Evolutionary conservation across 92 coral and sea anemone species (phyloP).

Genomic region (Isaurus tuberculatus): DNA sequence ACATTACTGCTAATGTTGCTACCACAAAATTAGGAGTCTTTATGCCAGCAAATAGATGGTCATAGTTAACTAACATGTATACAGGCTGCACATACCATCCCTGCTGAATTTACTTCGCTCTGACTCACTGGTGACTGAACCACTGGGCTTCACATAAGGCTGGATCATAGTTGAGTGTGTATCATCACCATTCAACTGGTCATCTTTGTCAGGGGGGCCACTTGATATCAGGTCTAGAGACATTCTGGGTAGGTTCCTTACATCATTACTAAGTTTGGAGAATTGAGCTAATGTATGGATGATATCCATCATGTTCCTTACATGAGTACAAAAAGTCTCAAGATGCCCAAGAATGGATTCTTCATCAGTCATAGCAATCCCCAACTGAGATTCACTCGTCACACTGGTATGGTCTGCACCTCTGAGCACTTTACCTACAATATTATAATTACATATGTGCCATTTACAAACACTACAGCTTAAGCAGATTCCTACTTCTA

Average conservation of each 20-base stretch:
- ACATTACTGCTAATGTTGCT: no score
- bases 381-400: slow-evolving; percentile 82
- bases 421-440: slow-evolving; percentile 54
- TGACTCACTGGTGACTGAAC: slow-evolving; percentile 68
- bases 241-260: slow-evolving; percentile 79
- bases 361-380: slow-evolving; percentile 93
- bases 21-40: no score
- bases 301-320: slow-evolving; percentile 96
- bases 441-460: no score
- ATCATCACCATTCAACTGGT: slow-evolving; percentile 53
- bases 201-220: slow-evolving; percentile 66
- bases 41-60: no score
- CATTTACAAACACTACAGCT: not conserved
- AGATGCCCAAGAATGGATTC: slow-evolving; percentile 86
- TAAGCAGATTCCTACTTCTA: not conserved
- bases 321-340: slow-evolving; percentile 87
- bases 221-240: slow-evolving; percentile 71
- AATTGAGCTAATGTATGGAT: slow-evolving; percentile 94
- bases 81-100: not conserved
- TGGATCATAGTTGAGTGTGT: slow-evolving; percentile 40
- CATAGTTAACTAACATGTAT: no score
- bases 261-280: slow-evolving; percentile 73
- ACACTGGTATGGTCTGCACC: slow-evolving; percentile 86
- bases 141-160: slow-evolving; percentile 37
- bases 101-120: slow-evolving; percentile 62